Evolutionary conservation across 2,888 invertebrate species (phyloP).

Genomic region (Ichneumon xanthorius): DNA sequence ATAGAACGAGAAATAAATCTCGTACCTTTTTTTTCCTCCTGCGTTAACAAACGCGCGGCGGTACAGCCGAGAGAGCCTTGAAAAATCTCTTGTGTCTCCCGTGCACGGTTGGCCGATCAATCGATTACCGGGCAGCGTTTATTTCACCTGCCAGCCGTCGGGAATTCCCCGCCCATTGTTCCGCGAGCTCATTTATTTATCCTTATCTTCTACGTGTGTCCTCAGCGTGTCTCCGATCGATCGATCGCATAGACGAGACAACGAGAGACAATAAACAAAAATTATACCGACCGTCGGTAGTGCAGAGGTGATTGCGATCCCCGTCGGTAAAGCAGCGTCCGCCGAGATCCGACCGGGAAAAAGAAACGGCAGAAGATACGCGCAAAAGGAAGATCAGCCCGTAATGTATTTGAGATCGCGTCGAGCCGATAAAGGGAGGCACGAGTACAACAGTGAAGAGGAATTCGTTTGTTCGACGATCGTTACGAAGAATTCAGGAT

Average conservation of each 20-base stretch:
- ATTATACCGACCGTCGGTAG: background rate
- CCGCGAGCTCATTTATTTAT: background rate
- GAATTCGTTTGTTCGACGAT: constrained; percentile 46
- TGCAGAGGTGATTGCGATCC: constrained; percentile 17
- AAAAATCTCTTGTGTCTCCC: constrained; percentile 18
- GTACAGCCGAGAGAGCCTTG: constrained; percentile 19
- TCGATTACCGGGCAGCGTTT: constrained; percentile 18
- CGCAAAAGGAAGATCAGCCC: constrained; percentile 75
- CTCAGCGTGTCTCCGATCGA: background rate
- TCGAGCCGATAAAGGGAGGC: constrained; percentile 77
- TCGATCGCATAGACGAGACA: background rate
- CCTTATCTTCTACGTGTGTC: background rate
- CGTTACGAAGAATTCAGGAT: constrained; percentile 23
- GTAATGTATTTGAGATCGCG: constrained; percentile 84
- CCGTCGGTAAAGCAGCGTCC: constrained; percentile 31
- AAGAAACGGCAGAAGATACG: constrained; percentile 39
- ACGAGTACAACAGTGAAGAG: constrained; percentile 78
- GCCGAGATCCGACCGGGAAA: constrained; percentile 70
- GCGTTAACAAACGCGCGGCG: constrained; percentile 12
- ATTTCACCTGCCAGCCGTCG: background rate
- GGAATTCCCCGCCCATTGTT: background rate
- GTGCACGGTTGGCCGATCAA: constrained; percentile 17
- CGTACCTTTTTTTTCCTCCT: constrained; percentile 15
- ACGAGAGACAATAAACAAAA: background rate
- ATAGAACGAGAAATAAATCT: constrained; percentile 46